A percentile compares a stretch with the other conserved stretches of the same genome.
Conservation (phyloP, 2,797 vertebrate genomes). For the Rhinophrynus dorsalis region DNA sequence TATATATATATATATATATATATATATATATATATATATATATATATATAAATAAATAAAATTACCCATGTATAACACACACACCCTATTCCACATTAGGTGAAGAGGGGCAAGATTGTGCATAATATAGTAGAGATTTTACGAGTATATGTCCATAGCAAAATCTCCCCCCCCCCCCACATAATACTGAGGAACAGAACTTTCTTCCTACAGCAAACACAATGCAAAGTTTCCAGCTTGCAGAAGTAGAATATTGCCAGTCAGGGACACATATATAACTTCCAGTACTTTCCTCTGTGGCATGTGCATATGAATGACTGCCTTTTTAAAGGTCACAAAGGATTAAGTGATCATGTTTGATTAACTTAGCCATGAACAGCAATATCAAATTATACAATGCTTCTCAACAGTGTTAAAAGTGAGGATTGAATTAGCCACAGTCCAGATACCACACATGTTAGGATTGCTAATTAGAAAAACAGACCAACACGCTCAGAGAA, state of each 20-base stretch:
- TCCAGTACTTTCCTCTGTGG: constrained; percentile 1
- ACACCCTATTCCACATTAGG: too few species aligned
- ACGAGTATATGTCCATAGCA: too few species aligned
- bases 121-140: too few species aligned
- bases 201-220: neutral
- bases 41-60: too few species aligned
- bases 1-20: too few species aligned
- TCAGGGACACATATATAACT: constrained; percentile 3
- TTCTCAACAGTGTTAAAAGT: neutral
- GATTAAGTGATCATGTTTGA: constrained; percentile 21
- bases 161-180: too few species aligned
- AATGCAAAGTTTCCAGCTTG: neutral
- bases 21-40: too few species aligned
- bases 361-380: neutral
- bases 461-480: neutral
- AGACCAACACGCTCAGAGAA: neutral
- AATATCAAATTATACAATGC: neutral
- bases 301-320: neutral
- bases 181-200: neutral
- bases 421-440: neutral
- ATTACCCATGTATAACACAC: too few species aligned
- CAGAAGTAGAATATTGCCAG: neutral
- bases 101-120: too few species aligned
- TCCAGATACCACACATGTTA: neutral
- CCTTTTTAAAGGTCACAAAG: constrained; percentile 15